Conservation (phyloP, 2,797 vertebrate species). For the Sardinella longiceps region DNA sequence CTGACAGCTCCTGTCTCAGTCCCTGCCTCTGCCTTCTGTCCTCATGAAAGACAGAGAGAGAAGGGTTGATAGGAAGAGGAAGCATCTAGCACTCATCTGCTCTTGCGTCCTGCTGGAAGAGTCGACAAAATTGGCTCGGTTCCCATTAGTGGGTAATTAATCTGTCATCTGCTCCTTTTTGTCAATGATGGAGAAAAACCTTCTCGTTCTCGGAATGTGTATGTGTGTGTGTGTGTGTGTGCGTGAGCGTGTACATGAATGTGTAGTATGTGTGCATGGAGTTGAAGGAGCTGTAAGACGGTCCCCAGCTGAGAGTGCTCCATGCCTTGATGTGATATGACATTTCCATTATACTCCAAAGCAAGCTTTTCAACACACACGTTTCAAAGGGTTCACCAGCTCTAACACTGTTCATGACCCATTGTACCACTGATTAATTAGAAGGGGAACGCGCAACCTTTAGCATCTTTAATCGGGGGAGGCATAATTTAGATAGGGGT, state of each 20-base stretch:
- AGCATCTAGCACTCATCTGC: neutral
- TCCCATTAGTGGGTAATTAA: conserved; percentile 53
- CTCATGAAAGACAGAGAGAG: neutral
- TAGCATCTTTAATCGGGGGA: neutral
- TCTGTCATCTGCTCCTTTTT: conserved; percentile 45
- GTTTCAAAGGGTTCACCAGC: neutral
- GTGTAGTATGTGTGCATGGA: neutral
- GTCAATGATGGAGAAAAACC: neutral
- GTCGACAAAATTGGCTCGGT: conserved; percentile 41
- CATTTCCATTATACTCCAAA: neutral
- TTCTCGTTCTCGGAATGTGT: neutral
- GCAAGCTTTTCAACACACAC: neutral
- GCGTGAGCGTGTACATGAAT: neutral
- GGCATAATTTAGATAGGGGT: neutral
- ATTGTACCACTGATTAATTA: neutral
- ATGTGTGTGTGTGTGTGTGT: neutral
- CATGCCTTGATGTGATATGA: conserved; percentile 11
- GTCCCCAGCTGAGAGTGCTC: neutral
- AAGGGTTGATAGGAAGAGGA: neutral
- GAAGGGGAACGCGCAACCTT: neutral
- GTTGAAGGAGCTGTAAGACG: neutral
- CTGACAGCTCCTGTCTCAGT: conserved; percentile 14
- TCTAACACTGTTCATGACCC: neutral
- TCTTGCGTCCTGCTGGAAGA: neutral
- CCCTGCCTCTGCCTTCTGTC: neutral